These are phyloP conservation scores for Labroides dimidiatus DNA, from an alignment of 2,797 vertebrate genomes.

Conservation along the genomic window DNA sequence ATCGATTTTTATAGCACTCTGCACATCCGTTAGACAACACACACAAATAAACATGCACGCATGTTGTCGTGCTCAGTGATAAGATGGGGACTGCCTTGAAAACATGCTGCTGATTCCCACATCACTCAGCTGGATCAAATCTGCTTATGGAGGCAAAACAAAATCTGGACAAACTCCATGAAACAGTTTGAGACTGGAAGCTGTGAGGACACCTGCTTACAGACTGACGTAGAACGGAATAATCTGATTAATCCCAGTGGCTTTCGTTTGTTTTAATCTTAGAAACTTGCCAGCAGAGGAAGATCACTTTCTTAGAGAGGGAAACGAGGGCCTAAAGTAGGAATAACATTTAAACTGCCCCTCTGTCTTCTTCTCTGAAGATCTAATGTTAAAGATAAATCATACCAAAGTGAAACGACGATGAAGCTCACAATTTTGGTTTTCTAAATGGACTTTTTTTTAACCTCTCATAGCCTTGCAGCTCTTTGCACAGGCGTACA, in stretches of 20 bases:
- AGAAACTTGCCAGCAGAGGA: no score
- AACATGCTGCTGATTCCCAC: slow-evolving; percentile 2
- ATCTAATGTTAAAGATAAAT: no score
- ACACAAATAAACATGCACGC: no score
- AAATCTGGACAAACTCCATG: not conserved
- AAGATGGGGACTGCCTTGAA: not conserved
- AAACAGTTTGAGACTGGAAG: not conserved
- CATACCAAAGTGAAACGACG: no score
- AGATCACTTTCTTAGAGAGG: no score
- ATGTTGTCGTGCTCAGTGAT: not conserved
- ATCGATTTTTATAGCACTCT: not conserved
- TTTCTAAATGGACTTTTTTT: no score
- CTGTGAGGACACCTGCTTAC: not conserved
- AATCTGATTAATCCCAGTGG: not conserved
- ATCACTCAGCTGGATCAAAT: not conserved
- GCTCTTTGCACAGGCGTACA: no score
- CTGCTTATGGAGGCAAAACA: not conserved
- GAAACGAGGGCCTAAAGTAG: no score
- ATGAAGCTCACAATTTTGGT: no score
- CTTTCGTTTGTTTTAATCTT: not conserved
- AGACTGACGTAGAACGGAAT: not conserved
- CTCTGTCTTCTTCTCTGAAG: no score
- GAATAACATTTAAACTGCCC: no score
- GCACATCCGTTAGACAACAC: not conserved
- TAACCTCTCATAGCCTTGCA: no score